Evolutionary conservation across 2,888 invertebrate species (phyloP).

Genomic region (Heliconius charithonia): DNA sequence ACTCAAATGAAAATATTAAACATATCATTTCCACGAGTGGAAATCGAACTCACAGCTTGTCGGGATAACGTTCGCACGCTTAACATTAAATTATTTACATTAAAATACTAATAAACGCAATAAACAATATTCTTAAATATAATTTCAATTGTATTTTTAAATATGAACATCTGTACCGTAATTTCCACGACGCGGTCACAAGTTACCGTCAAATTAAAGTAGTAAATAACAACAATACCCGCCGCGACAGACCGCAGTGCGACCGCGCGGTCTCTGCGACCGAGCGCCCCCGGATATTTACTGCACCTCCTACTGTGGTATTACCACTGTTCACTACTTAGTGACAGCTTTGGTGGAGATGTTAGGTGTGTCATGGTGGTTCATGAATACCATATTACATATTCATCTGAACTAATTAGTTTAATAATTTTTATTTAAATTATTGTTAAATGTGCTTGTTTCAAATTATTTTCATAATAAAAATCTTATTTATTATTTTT

Average conservation of each 20-base stretch:
- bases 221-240: constrained; percentile 14
- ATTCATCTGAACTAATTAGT: no score
- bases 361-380: background rate
- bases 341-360: background rate
- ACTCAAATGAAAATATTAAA: no score
- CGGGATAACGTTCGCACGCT: no score
- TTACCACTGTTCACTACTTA: background rate
- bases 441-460: no score
- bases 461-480: no score
- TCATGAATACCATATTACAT: no score
- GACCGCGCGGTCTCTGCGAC: background rate
- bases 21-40: no score
- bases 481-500: no score
- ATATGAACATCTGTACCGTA: background rate
- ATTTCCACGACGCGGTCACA: background rate
- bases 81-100: no score
- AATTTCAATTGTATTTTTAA: background rate
- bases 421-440: no score
- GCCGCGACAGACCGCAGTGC: constrained; percentile 19
- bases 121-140: background rate
- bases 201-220: constrained; percentile 4
- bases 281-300: constrained; percentile 8
- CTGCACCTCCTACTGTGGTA: background rate
- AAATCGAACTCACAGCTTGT: no score
- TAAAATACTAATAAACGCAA: background rate